Evolutionary conservation across 1,140 invertebrate genomes (phyloP), one percentile per base, ranked within the genome.

Genomic region (Conus ventricosus): DNA sequence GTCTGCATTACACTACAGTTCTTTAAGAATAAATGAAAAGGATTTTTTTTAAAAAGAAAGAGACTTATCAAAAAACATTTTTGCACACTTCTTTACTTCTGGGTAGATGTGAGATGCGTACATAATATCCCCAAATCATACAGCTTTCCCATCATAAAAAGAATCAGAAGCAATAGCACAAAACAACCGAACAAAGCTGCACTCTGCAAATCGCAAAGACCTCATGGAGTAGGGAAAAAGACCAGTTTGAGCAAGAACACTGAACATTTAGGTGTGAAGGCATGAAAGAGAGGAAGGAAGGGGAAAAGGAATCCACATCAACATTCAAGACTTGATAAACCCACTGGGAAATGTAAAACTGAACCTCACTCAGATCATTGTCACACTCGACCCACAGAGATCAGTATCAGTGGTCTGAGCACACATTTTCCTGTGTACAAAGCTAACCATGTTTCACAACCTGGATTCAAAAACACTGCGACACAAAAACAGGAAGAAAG

Each of bases 221-320:
- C 6, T 71, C 17, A 71, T 17, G 20, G 20, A 23, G 23, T n/a
- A 71, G 13, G 20, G 23, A 71, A 13, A 71, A 13, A 71, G 67
- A 71, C 67, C 67, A 71, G 17, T 71, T 71, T 71, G 67, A 71
- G 67, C 67, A 71, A 71, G 23, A 71, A 71, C 67, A 71, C 67
- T n/a, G 67, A 71, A 71, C 67, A 71, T 23, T 71, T 13, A 71
- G 20, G 67, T 7, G 67, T 71, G 67, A 71, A 71, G 67, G 67
- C 67, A 71, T 11, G 5, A 60, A 15, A 60, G 67, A 63, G 67
- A 17, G 67, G 67, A 23, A 71, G 20, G 15, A 20, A 8, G 67
- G 0, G 7, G 11, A 71, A 71, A 4, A 23, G 23, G 60, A 20
- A 63, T 63, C 60, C 60, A 63, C 60, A 63, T 63, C 10, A 63